Evolutionary conservation across 2,113 vertebrate genomes (phyloP), one percentile per base, ranked within the genome.

Genomic region (Chaetodon auriga): DNA sequence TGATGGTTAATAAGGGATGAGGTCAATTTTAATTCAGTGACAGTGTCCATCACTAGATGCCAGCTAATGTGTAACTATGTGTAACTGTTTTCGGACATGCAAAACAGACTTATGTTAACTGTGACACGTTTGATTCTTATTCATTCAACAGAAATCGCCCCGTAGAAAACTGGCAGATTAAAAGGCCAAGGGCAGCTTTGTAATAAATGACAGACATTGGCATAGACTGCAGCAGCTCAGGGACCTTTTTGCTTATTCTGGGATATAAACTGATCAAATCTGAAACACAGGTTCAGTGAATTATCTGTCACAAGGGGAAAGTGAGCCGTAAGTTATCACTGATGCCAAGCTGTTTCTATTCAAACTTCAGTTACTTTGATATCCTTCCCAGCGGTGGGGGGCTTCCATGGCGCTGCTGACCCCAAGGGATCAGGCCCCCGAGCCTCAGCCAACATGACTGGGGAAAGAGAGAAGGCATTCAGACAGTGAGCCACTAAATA

Each of bases 361-460:
- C 4, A 21, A 30, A 45, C 13, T 48, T 57, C 7, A 53, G 10
- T 83, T 93, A 95, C 94, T 90, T 88, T 91, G 58, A 48, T 21
- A 12, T 87, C 64, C 2, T 73, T 82, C 23, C 48, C 63, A n/a
- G 38, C 0, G 57, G 25, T 65, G 73, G 70, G 23, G n/a, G 38
- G 30, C 64, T 41, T 75, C 84, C 79, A 81, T 49, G 51, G 46
- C 46, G 78, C 23, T 23, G 30, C 78, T 38, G 78, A 68, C 41
- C 36, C 83, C 60, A 90, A 7, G 46, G 64, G 62, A 43, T 81
- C 81, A 11, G 76, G 57, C 49, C 49, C 57, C 35, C 62, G 84
- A 75, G 78, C 14, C 75, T 89, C 89, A 5, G 93, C 82, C 74
- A 91, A 77, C 95, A 95, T 96, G 80, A 13, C 93, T 94, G 84